Conservation (phyloP, 2,113 vertebrate species). For the Chaetura pelagica region DNA sequence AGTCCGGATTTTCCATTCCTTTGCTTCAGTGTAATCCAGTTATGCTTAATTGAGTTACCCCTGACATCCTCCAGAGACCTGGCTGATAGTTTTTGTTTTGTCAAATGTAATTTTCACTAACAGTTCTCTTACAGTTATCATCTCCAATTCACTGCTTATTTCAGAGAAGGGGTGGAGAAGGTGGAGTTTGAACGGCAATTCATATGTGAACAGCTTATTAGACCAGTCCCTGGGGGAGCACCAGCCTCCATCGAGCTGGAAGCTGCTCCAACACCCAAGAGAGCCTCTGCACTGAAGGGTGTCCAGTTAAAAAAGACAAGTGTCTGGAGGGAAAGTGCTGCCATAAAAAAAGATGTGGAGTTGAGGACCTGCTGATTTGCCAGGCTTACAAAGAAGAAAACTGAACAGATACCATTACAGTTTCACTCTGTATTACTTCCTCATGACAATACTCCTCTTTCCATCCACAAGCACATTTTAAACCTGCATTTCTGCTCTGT, state of each 20-base stretch:
- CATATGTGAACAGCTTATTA: fast-evolving
- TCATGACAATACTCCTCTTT: neutral
- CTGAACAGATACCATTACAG: neutral
- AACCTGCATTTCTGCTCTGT: neutral
- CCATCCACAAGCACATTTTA: neutral
- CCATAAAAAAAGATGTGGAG: neutral
- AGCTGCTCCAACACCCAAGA: neutral
- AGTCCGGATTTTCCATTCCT: slow-evolving; percentile 21
- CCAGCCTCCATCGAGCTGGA: neutral
- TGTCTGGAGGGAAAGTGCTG: neutral
- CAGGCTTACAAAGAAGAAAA: neutral
- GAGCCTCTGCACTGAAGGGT: neutral
- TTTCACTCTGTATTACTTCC: neutral
- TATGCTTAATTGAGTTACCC: slow-evolving; percentile 17
- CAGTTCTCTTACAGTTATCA: neutral
- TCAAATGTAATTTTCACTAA: neutral
- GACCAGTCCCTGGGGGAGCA: neutral
- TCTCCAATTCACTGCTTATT: neutral
- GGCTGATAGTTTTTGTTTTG: neutral
- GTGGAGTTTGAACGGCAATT: neutral
- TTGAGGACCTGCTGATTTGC: neutral
- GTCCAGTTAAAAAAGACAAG: neutral
- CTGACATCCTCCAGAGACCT: neutral
- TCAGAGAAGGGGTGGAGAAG: neutral
- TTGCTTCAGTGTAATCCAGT: neutral